Evolutionary conservation across 2,888 invertebrate species (phyloP).

Genomic region (Drosophila robusta): DNA sequence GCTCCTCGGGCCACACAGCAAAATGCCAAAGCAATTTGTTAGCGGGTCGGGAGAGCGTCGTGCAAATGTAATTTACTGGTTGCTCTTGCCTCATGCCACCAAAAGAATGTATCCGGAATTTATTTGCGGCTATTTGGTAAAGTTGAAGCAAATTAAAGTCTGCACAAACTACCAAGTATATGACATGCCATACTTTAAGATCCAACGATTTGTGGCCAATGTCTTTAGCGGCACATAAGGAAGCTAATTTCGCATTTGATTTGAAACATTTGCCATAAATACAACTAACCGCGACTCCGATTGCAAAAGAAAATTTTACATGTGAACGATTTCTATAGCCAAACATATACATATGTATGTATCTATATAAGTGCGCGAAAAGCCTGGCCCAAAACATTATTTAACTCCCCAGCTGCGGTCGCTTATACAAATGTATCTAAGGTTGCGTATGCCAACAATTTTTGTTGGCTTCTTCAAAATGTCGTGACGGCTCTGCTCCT

Average conservation of each 20-base stretch:
- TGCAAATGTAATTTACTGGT: constrained; percentile 76
- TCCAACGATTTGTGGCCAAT: not conserved
- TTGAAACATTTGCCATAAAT: constrained; percentile 18
- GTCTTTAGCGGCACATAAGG: constrained; percentile 12
- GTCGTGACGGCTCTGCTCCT: constrained; percentile 46
- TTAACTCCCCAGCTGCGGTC: constrained; percentile 31
- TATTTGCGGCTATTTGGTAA: constrained; percentile 73
- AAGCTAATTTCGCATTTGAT: constrained; percentile 37
- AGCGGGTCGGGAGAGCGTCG: constrained; percentile 63
- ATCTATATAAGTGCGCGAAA: constrained; percentile 6
- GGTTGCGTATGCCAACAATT: constrained; percentile 52
- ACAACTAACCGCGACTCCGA: constrained; percentile 1
- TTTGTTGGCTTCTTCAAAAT: constrained; percentile 44
- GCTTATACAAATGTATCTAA: constrained; percentile 42
- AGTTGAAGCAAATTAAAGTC: constrained; percentile 66
- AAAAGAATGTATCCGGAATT: constrained; percentile 62
- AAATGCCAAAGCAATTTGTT: constrained; percentile 74
- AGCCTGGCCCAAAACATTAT: constrained; percentile 10
- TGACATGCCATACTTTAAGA: constrained; percentile 37
- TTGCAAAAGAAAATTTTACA: not conserved
- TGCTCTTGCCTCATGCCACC: constrained; percentile 25
- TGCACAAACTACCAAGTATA: constrained; percentile 17
- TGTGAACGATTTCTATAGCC: constrained; percentile 6
- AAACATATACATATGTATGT: constrained; percentile 1
- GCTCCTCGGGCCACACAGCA: constrained; percentile 35